Evolutionary conservation across 1,140 invertebrate species (phyloP).

Genomic region (Habropoda laboriosa): DNA sequence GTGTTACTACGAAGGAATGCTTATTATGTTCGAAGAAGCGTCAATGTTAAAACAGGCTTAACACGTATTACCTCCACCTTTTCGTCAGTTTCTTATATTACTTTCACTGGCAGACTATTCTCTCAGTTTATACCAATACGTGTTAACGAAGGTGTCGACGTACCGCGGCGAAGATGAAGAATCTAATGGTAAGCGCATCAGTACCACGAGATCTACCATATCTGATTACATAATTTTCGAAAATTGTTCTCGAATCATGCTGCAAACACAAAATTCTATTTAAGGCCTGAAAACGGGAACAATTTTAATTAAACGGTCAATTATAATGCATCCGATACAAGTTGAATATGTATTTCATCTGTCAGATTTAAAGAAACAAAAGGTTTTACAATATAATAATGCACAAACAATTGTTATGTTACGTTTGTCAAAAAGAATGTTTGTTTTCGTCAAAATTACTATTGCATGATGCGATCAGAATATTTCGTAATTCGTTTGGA

Average conservation of each 20-base stretch:
- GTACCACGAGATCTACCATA: not conserved
- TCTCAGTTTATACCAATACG: constrained; percentile 53
- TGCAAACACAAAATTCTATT: no score
- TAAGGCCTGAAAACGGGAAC: no score
- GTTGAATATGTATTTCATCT: no score
- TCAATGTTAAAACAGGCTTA: constrained; percentile 32
- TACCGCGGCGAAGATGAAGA: constrained; percentile 22
- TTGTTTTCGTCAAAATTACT: not conserved
- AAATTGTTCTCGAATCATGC: no score
- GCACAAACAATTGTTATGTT: not conserved
- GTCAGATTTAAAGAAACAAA: not conserved
- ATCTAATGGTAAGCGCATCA: constrained; percentile 45
- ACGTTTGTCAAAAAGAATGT: not conserved
- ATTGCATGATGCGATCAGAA: not conserved
- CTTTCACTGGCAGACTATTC: constrained; percentile 56
- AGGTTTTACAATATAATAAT: no score
- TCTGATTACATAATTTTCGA: not conserved
- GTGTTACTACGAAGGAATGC: not conserved
- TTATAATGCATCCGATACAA: no score
- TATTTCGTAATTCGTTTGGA: constrained; percentile 15
- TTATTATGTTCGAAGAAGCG: constrained; percentile 17
- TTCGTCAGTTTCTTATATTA: constrained; percentile 62
- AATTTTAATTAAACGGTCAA: no score
- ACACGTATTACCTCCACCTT: constrained; percentile 51
- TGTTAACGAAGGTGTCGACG: constrained; percentile 40